Base-by-base conservation (phyloP, 1,140 invertebrate genomes). In the Mamestra configurata region DNA sequence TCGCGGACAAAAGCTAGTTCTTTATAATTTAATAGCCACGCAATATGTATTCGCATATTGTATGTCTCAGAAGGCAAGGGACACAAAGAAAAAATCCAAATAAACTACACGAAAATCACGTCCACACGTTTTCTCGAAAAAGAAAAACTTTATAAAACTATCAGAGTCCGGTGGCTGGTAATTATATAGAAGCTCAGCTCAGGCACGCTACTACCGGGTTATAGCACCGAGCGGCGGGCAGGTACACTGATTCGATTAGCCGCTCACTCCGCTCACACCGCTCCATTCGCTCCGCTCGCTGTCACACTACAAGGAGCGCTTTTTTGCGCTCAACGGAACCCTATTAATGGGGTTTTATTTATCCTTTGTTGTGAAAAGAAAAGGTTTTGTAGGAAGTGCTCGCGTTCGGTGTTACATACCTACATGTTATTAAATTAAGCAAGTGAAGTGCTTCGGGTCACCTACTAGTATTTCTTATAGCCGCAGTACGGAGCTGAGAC, bases 341-440 rank as follows among this genome's bases (percentile, higher is more conserved):
- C 64, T 76, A 64, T 61, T 76, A 76, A 76, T 73, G 53, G 57
- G 73, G 24, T 49, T 76, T 76, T 64, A 76, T 76, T 76, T 59
- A 61, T 46, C 73, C 57, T 61, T 76, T 76, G 73, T 76, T 61
- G 73, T 46, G 40, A 10, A 46, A 46, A 64, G 57, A 59, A 72
- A 31, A 51, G 46, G 24, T 72, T 55, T 27, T 46, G 13, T 27
- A 40, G 49, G 13, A 59, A 57, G 27, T 35, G 43, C 7, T 20
- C 43, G 35, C 24, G 10, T 20, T 73, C n/a, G 22, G 35, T n/a
- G 10, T 20, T 73, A n/a, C 20, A 0, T 27, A 49, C 27, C 4
- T 40, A 20, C 18, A 20, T 27, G 66, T 24, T 73, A 59, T 73
- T 59, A 49, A 59, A 37, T 73, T 73, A 73, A 20, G 24, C 5